Conservation (phyloP, 2,888 invertebrate species). For the Ypsolopha sequella region DNA sequence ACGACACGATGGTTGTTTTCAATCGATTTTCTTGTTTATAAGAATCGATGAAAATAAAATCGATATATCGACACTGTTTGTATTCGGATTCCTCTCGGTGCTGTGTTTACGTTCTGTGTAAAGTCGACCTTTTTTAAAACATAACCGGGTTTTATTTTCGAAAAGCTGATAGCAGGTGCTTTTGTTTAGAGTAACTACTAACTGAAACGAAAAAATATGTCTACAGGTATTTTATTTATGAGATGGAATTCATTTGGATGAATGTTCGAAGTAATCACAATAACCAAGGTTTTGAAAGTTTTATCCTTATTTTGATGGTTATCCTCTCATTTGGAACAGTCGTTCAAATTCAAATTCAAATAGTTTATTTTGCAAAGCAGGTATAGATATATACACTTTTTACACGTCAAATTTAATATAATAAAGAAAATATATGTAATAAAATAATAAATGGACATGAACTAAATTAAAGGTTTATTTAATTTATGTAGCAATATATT, state of each 20-base stretch:
- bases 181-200: too few species aligned
- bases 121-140: conserved; percentile 49
- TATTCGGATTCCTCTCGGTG: conserved; percentile 18
- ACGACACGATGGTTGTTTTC: conserved; percentile 32
- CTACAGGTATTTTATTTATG: neutral
- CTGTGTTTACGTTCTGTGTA: conserved; percentile 36
- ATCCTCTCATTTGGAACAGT: too few species aligned
- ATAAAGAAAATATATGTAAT: too few species aligned
- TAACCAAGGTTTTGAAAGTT: neutral
- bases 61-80: conserved; percentile 23
- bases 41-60: conserved; percentile 23
- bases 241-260: neutral
- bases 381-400: too few species aligned
- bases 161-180: neutral
- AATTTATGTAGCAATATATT: too few species aligned
- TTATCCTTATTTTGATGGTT: too few species aligned
- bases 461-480: too few species aligned
- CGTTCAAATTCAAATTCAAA: too few species aligned
- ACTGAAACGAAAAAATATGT: too few species aligned
- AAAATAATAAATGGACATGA: too few species aligned
- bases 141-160: conserved; percentile 16
- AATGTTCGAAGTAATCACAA: neutral
- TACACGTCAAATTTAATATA: too few species aligned
- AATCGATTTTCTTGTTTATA: conserved; percentile 54
- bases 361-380: too few species aligned